Percentiles rank a stretch among this genome's conserved stretches.
Evolutionary conservation across 2,113 vertebrate genomes (phyloP).

Genomic region (Pachycephala philippinensis): DNA sequence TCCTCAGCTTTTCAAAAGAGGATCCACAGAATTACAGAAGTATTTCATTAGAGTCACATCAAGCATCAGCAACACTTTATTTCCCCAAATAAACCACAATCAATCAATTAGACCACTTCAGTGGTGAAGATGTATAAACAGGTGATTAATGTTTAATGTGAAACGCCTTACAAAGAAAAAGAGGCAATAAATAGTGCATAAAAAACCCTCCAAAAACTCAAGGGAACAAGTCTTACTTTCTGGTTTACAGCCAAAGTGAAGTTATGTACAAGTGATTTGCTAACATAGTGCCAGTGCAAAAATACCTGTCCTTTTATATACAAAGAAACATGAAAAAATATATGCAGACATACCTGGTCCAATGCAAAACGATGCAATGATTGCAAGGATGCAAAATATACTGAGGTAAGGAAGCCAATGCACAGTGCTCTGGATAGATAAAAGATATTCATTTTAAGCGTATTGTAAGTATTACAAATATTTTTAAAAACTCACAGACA

Average conservation of each 20-base stretch:
- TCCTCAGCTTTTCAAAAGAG: background rate
- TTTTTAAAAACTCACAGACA: background rate
- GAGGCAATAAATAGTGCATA: background rate
- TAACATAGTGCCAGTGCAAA: background rate
- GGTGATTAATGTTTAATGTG: slow-evolving; percentile 29
- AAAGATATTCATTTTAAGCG: background rate
- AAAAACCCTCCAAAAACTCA: background rate
- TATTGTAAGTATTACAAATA: background rate
- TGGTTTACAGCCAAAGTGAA: background rate
- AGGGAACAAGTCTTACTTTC: background rate
- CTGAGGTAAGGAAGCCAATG: slow-evolving; percentile 89
- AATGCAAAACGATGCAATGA: slow-evolving; percentile 91
- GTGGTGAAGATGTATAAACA: background rate
- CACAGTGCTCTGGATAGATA: slow-evolving; percentile 61
- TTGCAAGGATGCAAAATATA: slow-evolving; percentile 82
- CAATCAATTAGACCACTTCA: slow-evolving; percentile 9
- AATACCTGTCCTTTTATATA: background rate
- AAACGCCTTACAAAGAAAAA: background rate
- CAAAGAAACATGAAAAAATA: background rate
- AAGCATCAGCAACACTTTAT: background rate
- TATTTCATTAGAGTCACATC: background rate
- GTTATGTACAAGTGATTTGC: background rate
- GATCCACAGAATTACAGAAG: background rate
- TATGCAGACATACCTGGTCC: slow-evolving; percentile 82
- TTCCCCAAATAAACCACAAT: background rate